Percentiles rank a stretch among this genome's conserved stretches.
Evolutionary conservation across 2,888 invertebrate species (phyloP).

Genomic region (Mesopsocus fuscifrons): DNA sequence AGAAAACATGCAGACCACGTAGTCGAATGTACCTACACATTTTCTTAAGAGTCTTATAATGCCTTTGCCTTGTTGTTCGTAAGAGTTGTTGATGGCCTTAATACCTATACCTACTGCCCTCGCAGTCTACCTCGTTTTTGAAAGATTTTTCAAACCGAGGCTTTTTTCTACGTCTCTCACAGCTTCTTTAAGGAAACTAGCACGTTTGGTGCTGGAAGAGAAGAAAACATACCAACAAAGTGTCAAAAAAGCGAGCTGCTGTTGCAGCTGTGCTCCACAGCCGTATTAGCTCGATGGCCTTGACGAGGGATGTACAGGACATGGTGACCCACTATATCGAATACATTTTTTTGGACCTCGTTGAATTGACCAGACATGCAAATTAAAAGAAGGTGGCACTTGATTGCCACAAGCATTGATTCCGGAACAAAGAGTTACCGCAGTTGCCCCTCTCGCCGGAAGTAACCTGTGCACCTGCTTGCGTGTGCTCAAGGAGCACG

Average conservation of each 20-base stretch:
- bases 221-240: constrained; percentile 11
- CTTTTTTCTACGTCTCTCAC: constrained; percentile 1
- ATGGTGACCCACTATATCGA: constrained; percentile 8
- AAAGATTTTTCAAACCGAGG: not conserved
- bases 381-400: constrained; percentile 11
- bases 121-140: not conserved
- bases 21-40: not conserved
- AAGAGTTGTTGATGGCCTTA: not conserved
- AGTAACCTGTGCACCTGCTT: too few relatives aligned
- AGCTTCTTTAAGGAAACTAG: too few relatives aligned
- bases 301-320: constrained; percentile 12
- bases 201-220: constrained; percentile 9
- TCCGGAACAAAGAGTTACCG: too few relatives aligned
- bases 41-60: not conserved
- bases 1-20: not conserved
- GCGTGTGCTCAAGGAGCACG: too few relatives aligned
- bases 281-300: constrained; percentile 12
- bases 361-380: constrained; percentile 9
- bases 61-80: not conserved
- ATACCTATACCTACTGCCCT: not conserved
- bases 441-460: too few relatives aligned
- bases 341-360: constrained; percentile 7
- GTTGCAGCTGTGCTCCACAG: constrained; percentile 10
- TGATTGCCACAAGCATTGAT: constrained; percentile 6
- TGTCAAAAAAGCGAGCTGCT: constrained; percentile 4